phyloP scores from a whole-genome alignment of 2,113 vertebrate species.

The Podarcis cretensis region DNA sequence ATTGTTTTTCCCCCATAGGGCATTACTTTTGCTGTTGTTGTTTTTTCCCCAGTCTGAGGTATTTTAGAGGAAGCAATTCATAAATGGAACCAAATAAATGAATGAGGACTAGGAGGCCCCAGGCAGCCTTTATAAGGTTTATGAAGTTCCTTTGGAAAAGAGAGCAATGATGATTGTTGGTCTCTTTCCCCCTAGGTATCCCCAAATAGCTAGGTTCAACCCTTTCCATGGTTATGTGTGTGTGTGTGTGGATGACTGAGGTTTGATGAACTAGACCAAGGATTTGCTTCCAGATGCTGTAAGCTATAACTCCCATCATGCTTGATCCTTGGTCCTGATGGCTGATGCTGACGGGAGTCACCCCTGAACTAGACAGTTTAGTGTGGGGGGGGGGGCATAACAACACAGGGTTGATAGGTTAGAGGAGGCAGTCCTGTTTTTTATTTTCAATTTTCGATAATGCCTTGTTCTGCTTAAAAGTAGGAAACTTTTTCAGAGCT shows the following conservation, averaged over 20 bases:
- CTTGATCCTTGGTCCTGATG: too few species aligned
- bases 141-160: neutral
- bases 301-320: too few species aligned
- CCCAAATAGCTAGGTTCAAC: neutral
- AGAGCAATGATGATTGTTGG: neutral
- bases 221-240: neutral
- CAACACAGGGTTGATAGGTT: neutral
- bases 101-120: neutral
- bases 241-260: too few species aligned
- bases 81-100: too few species aligned
- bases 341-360: too few species aligned
- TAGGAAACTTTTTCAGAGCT: slow-evolving; percentile 45
- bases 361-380: neutral
- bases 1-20: too few species aligned
- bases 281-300: neutral
- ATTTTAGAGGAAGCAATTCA: too few species aligned
- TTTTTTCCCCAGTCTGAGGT: too few species aligned
- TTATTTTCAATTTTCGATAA: neutral
- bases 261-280: neutral
- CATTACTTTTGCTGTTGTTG: too few species aligned
- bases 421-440: neutral
- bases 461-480: slow-evolving; percentile 53
- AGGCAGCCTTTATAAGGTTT: neutral
- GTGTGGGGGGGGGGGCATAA: neutral
- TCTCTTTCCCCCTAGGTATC: neutral